Percentiles rank a stretch among this genome's conserved stretches.
These are phyloP conservation scores for Distichodus sexfasciatus DNA, from an alignment of 2,797 vertebrate genomes.

Conservation along the genomic window DNA sequence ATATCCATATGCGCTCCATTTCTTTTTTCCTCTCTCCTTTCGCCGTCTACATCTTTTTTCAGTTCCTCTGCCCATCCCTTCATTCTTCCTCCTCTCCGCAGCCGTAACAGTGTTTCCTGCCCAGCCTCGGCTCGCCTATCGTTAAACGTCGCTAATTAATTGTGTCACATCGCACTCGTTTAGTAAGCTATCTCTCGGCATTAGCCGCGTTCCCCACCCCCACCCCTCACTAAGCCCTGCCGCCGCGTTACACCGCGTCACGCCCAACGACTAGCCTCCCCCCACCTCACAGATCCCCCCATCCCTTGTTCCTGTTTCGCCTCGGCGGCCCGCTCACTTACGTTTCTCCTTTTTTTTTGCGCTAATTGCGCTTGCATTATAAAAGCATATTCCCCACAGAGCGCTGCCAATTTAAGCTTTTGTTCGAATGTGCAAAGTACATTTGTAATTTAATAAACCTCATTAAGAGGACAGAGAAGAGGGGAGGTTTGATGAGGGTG, in stretches of 20 bases:
- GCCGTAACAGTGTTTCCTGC: no score
- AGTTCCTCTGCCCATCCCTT: no score
- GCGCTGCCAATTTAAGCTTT: constrained; percentile 70
- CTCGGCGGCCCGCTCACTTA: constrained; percentile 59
- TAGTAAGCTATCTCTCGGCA: constrained; percentile 58
- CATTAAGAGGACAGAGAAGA: constrained; percentile 67
- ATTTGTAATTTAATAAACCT: constrained; percentile 77
- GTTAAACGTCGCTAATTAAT: constrained; percentile 58
- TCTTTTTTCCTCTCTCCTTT: no score
- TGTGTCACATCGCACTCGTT: constrained; percentile 70
- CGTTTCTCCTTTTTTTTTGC: constrained; percentile 61
- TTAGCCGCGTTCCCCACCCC: constrained; percentile 30
- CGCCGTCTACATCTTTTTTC: no score
- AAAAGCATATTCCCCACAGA: constrained; percentile 72
- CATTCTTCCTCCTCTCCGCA: no score
- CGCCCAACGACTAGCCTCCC: constrained; percentile 68
- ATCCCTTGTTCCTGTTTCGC: constrained; percentile 26
- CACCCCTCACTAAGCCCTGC: constrained; percentile 22
- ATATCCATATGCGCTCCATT: constrained; percentile 8
- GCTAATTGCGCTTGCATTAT: constrained; percentile 66
- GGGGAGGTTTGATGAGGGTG: constrained; percentile 65
- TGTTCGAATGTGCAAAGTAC: constrained; percentile 70
- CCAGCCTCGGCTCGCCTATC: constrained; percentile 22
- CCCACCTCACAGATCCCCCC: no score
- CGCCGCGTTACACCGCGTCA: constrained; percentile 42